A percentile compares a stretch with the other conserved stretches of the same genome.
These are phyloP conservation scores for Aurelia coerulea DNA, from an alignment of 30 jellyfish, hydroid and myxozoan species.

Conservation along the genomic window DNA sequence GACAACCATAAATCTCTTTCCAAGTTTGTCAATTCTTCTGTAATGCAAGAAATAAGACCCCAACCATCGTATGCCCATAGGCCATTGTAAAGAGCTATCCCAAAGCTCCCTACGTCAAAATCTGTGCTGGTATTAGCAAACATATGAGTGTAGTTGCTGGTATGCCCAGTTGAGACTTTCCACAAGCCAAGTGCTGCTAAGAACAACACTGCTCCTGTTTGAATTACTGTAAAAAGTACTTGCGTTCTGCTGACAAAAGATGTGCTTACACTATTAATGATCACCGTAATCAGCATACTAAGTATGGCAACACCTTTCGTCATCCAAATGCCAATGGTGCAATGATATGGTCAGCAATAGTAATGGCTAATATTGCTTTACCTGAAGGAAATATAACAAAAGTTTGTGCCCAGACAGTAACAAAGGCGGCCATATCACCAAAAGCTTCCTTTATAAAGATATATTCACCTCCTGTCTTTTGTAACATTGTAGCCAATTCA, in stretches of 20 bases:
- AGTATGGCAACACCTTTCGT: slow-evolving; percentile 45
- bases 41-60: slow-evolving; percentile 38
- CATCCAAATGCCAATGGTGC: slow-evolving; percentile 45
- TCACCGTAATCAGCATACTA: slow-evolving; percentile 2
- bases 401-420: slow-evolving; percentile 49
- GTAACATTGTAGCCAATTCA: slow-evolving; percentile 41
- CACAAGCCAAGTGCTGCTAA: slow-evolving; percentile 49
- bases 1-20: slow-evolving; percentile 54
- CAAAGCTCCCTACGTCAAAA: slow-evolving; percentile 16
- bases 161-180: slow-evolving; percentile 31
- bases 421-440: slow-evolving; percentile 54
- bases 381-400: slow-evolving; percentile 60
- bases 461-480: slow-evolving; percentile 61
- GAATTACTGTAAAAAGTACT: slow-evolving; percentile 32
- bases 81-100: slow-evolving; percentile 57
- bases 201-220: slow-evolving; percentile 32
- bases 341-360: slow-evolving; percentile 41
- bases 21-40: slow-evolving; percentile 57
- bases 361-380: slow-evolving; percentile 36
- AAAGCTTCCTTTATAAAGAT: slow-evolving; percentile 34
- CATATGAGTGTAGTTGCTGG: slow-evolving; percentile 23
- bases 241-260: slow-evolving; percentile 22
- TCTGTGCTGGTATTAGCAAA: slow-evolving; percentile 6
- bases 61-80: slow-evolving; percentile 82
- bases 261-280: slow-evolving; percentile 30